Percentiles rank a stretch among this genome's conserved stretches.
Conservation (phyloP, 2,113 vertebrate species). For the Centropristis striata region DNA sequence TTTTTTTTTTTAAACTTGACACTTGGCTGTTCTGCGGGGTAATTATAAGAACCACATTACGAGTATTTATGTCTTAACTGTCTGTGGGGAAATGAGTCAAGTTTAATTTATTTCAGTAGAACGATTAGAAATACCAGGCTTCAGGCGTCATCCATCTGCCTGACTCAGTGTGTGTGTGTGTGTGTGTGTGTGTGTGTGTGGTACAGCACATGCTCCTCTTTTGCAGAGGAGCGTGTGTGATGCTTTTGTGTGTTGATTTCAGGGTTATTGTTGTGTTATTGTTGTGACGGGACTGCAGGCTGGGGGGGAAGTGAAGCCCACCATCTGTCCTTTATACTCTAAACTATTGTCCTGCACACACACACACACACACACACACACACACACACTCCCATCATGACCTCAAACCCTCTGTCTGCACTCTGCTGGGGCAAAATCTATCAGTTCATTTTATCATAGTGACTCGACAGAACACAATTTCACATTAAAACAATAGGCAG, state of each 20-base stretch:
- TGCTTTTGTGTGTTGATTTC: slow-evolving; percentile 70
- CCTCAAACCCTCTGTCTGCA: slow-evolving; percentile 19
- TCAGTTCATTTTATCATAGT: slow-evolving; percentile 11
- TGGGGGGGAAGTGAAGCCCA: slow-evolving; percentile 53
- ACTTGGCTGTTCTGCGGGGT: neutral
- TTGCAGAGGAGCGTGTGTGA: slow-evolving; percentile 48
- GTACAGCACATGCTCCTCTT: slow-evolving; percentile 41
- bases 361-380: slow-evolving; percentile 22
- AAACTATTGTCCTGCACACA: slow-evolving; percentile 67
- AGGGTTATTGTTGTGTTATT: slow-evolving; percentile 69
- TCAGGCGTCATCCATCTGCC: slow-evolving; percentile 40
- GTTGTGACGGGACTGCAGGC: slow-evolving; percentile 53
- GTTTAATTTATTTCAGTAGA: slow-evolving; percentile 19
- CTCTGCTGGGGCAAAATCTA: slow-evolving; percentile 15
- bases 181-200: slow-evolving; percentile 56
- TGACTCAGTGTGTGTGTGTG: slow-evolving; percentile 9
- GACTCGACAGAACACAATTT: neutral
- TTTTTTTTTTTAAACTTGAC: neutral
- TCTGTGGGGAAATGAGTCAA: neutral
- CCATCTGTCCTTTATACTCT: slow-evolving; percentile 78
- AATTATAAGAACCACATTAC: neutral
- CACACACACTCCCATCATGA: slow-evolving; percentile 41
- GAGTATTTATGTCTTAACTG: neutral
- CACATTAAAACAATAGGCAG: neutral
- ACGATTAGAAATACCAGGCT: neutral